phyloP scores from a whole-genome alignment of 2,797 vertebrate genomes.

The Mycteria americana region DNA sequence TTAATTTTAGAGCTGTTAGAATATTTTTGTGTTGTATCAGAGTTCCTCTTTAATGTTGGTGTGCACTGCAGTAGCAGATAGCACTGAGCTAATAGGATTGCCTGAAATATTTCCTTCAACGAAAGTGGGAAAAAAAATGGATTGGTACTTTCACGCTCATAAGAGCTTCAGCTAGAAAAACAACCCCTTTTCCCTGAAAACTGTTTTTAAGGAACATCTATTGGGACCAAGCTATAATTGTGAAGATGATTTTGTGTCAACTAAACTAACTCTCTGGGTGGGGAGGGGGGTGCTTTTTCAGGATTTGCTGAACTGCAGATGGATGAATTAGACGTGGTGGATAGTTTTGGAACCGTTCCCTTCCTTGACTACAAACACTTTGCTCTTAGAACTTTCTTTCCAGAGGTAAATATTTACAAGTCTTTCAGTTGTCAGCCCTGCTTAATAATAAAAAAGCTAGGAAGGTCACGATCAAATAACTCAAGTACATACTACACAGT shows the following conservation, averaged over 20 bases:
- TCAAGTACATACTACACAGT: not conserved
- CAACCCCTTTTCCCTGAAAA: not conserved
- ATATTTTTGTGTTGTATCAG: conserved; percentile 6
- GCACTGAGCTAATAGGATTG: not conserved
- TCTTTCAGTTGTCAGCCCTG: conserved; percentile 5
- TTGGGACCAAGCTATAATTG: not conserved
- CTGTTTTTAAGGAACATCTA: not conserved
- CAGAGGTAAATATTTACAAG: conserved; percentile 83
- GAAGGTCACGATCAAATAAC: not conserved
- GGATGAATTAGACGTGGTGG: conserved; percentile 87
- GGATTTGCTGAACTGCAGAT: conserved; percentile 97
- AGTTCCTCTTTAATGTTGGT: not conserved
- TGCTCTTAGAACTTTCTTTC: conserved; percentile 93
- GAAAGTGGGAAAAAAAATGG: not conserved
- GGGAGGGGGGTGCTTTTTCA: conserved; percentile 62
- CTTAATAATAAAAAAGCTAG: not conserved
- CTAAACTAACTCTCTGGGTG: not conserved
- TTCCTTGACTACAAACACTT: conserved; percentile 99
- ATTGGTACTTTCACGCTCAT: not conserved
- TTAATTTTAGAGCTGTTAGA: not conserved
- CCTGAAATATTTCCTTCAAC: not conserved
- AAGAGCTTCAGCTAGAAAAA: not conserved
- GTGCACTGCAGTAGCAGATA: not conserved
- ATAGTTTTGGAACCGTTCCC: conserved; percentile 88
- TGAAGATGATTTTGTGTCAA: conserved; percentile 6